Conservation (phyloP, 2,888 invertebrate genomes). For the Euproctis similis region DNA sequence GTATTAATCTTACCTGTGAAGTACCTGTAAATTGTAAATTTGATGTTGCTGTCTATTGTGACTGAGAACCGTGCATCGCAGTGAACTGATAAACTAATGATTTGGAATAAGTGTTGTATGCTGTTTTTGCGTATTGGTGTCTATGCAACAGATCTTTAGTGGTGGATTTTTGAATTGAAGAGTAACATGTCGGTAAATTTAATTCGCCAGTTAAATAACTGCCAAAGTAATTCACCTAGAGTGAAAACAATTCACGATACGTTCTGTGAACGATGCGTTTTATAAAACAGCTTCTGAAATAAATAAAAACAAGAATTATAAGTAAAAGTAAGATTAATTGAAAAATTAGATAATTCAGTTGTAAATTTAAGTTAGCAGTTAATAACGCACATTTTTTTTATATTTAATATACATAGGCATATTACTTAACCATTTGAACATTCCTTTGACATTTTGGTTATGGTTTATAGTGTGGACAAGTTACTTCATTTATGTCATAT, state of each 20-base stretch:
- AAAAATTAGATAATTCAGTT: conserved; percentile 70
- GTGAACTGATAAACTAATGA: conserved; percentile 52
- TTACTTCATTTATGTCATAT: conserved; percentile 7
- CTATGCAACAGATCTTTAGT: conserved; percentile 47
- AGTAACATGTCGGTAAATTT: conserved; percentile 41
- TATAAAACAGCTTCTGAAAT: conserved; percentile 60
- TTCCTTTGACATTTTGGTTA: conserved; percentile 72
- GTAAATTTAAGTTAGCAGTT: conserved; percentile 74
- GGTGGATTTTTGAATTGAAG: conserved; percentile 60
- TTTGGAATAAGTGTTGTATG: conserved; percentile 56
- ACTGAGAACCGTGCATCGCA: conserved; percentile 59
- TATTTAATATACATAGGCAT: conserved; percentile 66
- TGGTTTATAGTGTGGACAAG: conserved; percentile 48
- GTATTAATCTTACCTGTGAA: conserved; percentile 69
- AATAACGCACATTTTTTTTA: conserved; percentile 62
- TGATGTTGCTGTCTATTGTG: conserved; percentile 51
- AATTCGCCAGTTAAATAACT: conserved; percentile 66
- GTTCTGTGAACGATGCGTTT: conserved; percentile 73
- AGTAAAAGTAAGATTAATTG: conserved; percentile 59
- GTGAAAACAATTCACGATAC: conserved; percentile 69
- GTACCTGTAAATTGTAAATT: conserved; percentile 75
- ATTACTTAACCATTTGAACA: conserved; percentile 74
- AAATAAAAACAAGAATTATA: conserved; percentile 62
- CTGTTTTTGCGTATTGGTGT: conserved; percentile 64
- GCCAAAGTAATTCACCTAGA: conserved; percentile 69